Evolutionary conservation across 2,888 invertebrate species (phyloP).

Genomic region (Atrina japonica): DNA sequence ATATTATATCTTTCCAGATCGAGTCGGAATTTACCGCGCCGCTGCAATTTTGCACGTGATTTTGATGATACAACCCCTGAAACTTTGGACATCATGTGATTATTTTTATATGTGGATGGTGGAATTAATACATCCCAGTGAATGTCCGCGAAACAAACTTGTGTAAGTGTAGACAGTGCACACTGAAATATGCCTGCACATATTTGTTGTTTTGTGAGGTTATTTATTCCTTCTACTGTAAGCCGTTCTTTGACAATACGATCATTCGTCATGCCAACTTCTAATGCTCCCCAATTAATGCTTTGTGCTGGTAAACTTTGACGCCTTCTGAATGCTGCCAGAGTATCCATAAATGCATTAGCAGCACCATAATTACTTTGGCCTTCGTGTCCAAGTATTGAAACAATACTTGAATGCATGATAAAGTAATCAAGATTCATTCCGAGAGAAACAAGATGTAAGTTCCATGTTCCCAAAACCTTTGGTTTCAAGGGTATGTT

Average conservation of each 20-base stretch:
- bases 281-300: slow-evolving; percentile 66
- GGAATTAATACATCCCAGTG: neutral
- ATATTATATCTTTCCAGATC: neutral
- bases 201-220: slow-evolving; percentile 35
- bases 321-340: slow-evolving; percentile 52
- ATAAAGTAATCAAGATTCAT: slow-evolving; percentile 62
- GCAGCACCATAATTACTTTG: slow-evolving; percentile 67
- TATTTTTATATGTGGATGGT: neutral
- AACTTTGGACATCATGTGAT: no score
- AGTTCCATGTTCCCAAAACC: slow-evolving; percentile 58
- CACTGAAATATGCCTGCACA: neutral
- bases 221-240: slow-evolving; percentile 33
- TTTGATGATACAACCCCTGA: no score
- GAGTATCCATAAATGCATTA: slow-evolving; percentile 60
- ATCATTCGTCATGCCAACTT: slow-evolving; percentile 51
- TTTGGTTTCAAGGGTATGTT: slow-evolving; percentile 45
- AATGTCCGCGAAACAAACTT: slow-evolving; percentile 10
- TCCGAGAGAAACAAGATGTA: slow-evolving; percentile 51
- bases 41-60: no score
- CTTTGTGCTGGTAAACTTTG: slow-evolving; percentile 52
- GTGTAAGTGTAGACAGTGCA: neutral
- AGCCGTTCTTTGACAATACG: slow-evolving; percentile 23
- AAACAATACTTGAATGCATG: slow-evolving; percentile 62
- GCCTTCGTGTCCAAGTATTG: slow-evolving; percentile 61
- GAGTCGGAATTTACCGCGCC: no score